Base-by-base conservation (phyloP, 1,140 invertebrate species). In the Harpegnathos saltator region DNA sequence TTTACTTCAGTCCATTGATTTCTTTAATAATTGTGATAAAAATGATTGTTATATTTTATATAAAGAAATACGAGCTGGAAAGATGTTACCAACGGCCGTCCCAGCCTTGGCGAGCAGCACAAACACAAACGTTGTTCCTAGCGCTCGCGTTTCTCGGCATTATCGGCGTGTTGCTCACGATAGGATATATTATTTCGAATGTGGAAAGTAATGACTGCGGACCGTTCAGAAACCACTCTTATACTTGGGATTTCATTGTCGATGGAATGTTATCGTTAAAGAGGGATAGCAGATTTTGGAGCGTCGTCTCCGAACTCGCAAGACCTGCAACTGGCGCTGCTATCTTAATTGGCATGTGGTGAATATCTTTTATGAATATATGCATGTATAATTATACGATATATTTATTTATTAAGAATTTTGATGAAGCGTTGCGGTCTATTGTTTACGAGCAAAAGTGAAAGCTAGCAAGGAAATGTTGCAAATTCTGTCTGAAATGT, bases 81-180 rank as follows among this genome's bases (percentile, higher is more conserved):
- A 91, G 93, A 12, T 95, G 95, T 44, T 96, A 96, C 90, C 94
- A 95, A 86, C 95, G 96, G 12, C 95, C 96, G 17, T 90, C 91
- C 3, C 95, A 95, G 89, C 95, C 95, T 14, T 97, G 97, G 97
- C 94, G 96, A 82, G 96, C 96, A 3, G 95, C 96, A 15, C 95
- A 97, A 89, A 96, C 96, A 1, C 95, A 97, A 85, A 97, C 97
- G 0, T 94, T 96, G 14, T 96, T 97, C 86, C 94, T 97, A 56
- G 95, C 95, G 61, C 93, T 97, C 52, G 95, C 96, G 3, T 97
- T 97, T 81, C 83, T 97, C 29, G 96, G 96, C 3, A 94, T 96
- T 62, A 93, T 97, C 54, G 91, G 95, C 1, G 94, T 95, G 5
- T 85, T 96, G 12, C 94, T 95, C 38, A 93, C 94, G 0, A 89